Percentiles rank a stretch among this genome's conserved stretches.
Conservation (phyloP, 1,140 invertebrate genomes). For the Helicorthomorpha holstii region DNA sequence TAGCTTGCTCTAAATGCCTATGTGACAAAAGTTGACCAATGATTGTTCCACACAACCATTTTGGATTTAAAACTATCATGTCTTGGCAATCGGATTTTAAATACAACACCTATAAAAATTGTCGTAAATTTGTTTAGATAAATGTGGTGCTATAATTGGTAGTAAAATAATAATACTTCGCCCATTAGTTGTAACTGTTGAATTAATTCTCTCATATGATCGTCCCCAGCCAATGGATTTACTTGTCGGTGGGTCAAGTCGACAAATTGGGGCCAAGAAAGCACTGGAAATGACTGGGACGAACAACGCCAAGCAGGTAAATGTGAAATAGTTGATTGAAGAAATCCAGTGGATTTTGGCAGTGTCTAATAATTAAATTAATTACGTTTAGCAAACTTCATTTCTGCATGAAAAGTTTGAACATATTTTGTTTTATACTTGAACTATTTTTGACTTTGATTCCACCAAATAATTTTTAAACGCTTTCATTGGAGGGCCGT, state of each 20-base stretch:
- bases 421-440: slow-evolving; percentile 25
- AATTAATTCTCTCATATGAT: slow-evolving; percentile 46
- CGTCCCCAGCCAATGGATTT: slow-evolving; percentile 48
- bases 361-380: slow-evolving; percentile 26
- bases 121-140: not conserved
- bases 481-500: slow-evolving; percentile 36
- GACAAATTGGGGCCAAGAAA: slow-evolving; percentile 45
- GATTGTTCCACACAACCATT: slow-evolving; percentile 54
- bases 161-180: slow-evolving; percentile 30
- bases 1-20: slow-evolving; percentile 41
- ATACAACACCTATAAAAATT: slow-evolving; percentile 28
- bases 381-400: too few species aligned
- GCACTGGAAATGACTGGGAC: slow-evolving; percentile 40
- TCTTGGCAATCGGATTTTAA: slow-evolving; percentile 35
- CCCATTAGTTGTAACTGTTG: slow-evolving; percentile 49
- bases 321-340: slow-evolving; percentile 39
- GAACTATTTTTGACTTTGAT: slow-evolving; percentile 27
- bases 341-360: slow-evolving; percentile 39
- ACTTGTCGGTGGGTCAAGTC: slow-evolving; percentile 40
- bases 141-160: not conserved
- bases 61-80: slow-evolving; percentile 50
- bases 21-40: slow-evolving; percentile 51
- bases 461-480: slow-evolving; percentile 35
- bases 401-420: too few species aligned
- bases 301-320: slow-evolving; percentile 35